Evolutionary conservation across 1,140 invertebrate genomes (phyloP), one percentile per base, ranked within the genome.

Genomic region (Philopotamus ludificatus): DNA sequence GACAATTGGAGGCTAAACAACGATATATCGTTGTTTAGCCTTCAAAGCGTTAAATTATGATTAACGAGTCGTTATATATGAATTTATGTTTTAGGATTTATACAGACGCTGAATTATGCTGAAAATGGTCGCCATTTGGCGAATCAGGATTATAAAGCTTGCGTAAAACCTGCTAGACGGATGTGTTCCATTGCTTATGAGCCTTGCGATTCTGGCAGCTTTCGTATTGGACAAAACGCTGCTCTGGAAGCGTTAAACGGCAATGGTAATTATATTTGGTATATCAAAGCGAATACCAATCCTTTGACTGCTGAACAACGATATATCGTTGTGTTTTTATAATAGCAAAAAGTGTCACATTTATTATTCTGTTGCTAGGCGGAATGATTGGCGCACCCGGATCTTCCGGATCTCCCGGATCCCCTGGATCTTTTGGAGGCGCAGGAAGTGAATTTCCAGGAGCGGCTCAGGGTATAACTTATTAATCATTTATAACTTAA

Each of bases 111-210:
- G 73, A 93, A 93, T 74, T 92, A 86, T 72, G 85, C 89, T 0
- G 85, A 87, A 1, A 93, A 93, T 73, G 90, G 90, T 0, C 80
- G 90, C 1, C 89, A 90, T 68, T 74, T 93, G n/a, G 87, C 91
- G 0, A 80, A 86, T 66, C 89, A 91, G 69, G 86, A 91, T 72
- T 91, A 93, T 75, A 80, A 83, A 42, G 84, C 90, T n/a, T 93
- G 90, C 71, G 81, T 91, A 42, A 77, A 89, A 10, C 86, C 88
- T 68, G 88, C 89, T 71, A 72, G 74, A 9, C 85, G 84, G 0
- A 87, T 86, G 83, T 92, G 90, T 71, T 87, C 88, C 8, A 86
- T 92, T n/a, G 78, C 84, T 1, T 92, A 93, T 74, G 80, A 85
- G 62, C 88, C 89, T 0, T 93, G 90, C 62, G 84, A 88, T 69